Conservation (phyloP, 1,140 invertebrate genomes). For the Antheraea pernyi region DNA sequence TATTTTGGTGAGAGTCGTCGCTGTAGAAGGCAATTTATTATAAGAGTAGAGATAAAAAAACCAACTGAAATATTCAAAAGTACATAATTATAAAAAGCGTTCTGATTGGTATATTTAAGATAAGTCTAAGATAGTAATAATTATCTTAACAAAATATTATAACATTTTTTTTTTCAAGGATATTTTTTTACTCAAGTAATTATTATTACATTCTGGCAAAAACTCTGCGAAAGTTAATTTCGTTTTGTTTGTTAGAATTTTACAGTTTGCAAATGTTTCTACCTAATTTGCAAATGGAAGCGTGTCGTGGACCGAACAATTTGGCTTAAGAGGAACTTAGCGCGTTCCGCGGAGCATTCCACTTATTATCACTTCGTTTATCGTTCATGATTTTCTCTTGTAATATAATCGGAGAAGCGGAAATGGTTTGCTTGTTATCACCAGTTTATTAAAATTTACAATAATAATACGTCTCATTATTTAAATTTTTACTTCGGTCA, state of each 20-base stretch:
- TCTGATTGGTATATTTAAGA: no score
- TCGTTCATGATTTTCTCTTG: not conserved
- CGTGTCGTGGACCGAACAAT: constrained; percentile 65
- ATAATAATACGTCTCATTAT: not conserved
- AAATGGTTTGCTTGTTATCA: not conserved
- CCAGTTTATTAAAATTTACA: not conserved
- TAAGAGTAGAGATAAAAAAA: no score
- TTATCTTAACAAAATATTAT: no score
- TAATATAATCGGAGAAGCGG: not conserved
- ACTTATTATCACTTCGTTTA: not conserved
- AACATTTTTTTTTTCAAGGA: not conserved
- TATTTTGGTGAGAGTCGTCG: no score
- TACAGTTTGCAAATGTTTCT: constrained; percentile 31
- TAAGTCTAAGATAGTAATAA: no score
- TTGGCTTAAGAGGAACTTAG: constrained; percentile 70
- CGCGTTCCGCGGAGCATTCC: constrained; percentile 21
- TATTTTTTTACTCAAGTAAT: not conserved
- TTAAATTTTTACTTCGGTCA: no score
- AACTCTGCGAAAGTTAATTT: constrained; percentile 20
- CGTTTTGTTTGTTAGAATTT: constrained; percentile 9
- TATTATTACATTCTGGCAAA: not conserved
- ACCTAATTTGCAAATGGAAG: constrained; percentile 72
- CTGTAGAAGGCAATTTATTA: no score
- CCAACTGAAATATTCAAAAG: no score
- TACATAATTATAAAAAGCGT: no score